Base-by-base conservation (phyloP, 1,140 invertebrate genomes). In the Idris sp. region DNA sequence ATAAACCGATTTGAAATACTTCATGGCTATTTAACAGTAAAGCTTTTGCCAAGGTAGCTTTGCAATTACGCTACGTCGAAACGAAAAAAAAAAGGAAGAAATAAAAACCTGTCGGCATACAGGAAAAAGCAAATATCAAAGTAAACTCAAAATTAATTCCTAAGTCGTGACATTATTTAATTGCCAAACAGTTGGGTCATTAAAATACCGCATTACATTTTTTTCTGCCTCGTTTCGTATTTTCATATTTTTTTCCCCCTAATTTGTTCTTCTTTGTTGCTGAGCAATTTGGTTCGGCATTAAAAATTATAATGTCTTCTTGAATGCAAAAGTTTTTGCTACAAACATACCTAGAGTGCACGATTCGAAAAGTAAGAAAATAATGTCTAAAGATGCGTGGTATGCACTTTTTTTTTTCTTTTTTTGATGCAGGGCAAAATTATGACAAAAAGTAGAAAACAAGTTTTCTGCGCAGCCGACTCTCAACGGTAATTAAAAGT, bases 401-500 rank as follows among this genome's bases (percentile, higher is more conserved):
- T 6, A 41, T 54, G 36, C 51, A 54, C n/a, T n/a, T n/a, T n/a
- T n/a, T n/a, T n/a, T n/a, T n/a, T n/a, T n/a, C n/a, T n/a, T n/a
- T n/a, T n/a, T n/a, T n/a, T n/a, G 41, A 54, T 56, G 33, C 11
- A 10, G 22, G 41, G 31, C 13, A 16, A 46, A 53, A 65, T 46
- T 10, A 54, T 44, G 14, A 5, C 11, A 22, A 13, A 48, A 64
- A 46, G 53, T 22, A 36, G 22, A 38, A 46, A 54, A 46, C 31
- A 15, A 58, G 38, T 69, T 46, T 19, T 10, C n/a, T 25, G 19
- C 8, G 30, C 4, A 36, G 3, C 33, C 0, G 28, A 40, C 33
- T 64, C 38, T 31, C 38, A n/a, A 10, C 14, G 28, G 59, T 68
- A 68, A 68, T 68, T 67, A 67, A 67, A 67, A 67, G 49, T 65